phyloP scores from a whole-genome alignment of 53 echinoderm and acorn worm species.

The Antedon mediterranea region DNA sequence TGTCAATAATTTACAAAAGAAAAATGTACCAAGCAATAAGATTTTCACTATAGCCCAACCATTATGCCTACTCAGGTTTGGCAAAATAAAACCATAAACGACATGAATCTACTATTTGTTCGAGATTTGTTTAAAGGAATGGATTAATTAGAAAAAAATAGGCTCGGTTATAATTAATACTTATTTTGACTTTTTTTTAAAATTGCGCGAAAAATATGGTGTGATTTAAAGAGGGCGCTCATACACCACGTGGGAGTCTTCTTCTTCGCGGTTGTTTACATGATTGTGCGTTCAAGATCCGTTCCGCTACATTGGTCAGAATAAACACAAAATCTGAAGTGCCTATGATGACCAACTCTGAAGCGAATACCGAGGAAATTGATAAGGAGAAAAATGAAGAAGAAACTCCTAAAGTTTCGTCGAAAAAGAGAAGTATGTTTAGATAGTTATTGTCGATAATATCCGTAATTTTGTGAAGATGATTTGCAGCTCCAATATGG shows the following conservation, averaged over 20 bases:
- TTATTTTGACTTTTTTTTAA: background rate
- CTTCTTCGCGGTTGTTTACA: slow-evolving; percentile 1
- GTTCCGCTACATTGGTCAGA: slow-evolving; percentile 1
- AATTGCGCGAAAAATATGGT: background rate
- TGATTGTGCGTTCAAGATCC: background rate
- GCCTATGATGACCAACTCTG: background rate
- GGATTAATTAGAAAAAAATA: too few species aligned
- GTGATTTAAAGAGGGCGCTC: background rate
- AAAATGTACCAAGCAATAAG: too few species aligned
- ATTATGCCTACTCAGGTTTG: too few species aligned
- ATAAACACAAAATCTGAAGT: slow-evolving; percentile 1
- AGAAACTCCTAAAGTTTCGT: background rate
- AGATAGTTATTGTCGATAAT: background rate
- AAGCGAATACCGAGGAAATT: background rate
- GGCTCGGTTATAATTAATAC: too few species aligned
- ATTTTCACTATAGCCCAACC: too few species aligned
- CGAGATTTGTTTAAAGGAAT: too few species aligned
- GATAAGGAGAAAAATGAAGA: background rate
- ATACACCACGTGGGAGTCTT: slow-evolving; percentile 1
- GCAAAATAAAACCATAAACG: too few species aligned
- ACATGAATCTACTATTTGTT: too few species aligned
- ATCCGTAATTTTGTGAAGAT: background rate
- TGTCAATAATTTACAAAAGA: too few species aligned
- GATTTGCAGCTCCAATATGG: background rate
- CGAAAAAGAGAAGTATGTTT: slow-evolving; percentile 1